Percentiles rank a stretch among this genome's conserved stretches.
Conservation (phyloP, 2,888 invertebrate species). For the Adelphocoris suturalis region DNA sequence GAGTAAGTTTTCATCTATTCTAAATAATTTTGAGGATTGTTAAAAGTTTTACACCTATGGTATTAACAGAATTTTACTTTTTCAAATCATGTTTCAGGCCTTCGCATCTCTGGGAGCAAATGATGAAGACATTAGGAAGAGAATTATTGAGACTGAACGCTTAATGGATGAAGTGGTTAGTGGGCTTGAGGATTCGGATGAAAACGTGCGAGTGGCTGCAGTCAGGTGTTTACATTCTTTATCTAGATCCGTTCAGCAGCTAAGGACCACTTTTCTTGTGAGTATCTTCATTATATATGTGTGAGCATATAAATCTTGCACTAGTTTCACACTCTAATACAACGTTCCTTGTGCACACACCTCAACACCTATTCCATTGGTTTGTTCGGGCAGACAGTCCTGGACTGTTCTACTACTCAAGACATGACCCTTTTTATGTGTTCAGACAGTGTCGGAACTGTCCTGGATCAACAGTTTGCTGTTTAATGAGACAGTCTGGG, state of each 20-base stretch:
- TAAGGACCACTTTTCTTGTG: constrained; percentile 94
- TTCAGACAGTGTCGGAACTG: too few species aligned
- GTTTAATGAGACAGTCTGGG: too few species aligned
- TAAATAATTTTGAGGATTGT: too few species aligned
- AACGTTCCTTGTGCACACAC: too few species aligned
- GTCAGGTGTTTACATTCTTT: constrained; percentile 94
- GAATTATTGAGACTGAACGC: constrained; percentile 93
- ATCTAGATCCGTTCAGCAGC: constrained; percentile 94
- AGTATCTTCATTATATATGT: background rate
- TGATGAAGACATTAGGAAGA: constrained; percentile 94
- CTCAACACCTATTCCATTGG: too few species aligned
- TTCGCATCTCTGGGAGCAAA: constrained; percentile 95
- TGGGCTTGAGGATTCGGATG: constrained; percentile 86
- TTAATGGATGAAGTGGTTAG: constrained; percentile 92
- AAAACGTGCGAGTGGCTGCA: constrained; percentile 90
- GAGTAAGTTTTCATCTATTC: constrained; percentile 76
- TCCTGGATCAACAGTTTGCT: too few species aligned
- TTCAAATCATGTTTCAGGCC: constrained; percentile 79
- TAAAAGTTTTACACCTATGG: too few species aligned
- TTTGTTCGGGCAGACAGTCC: too few species aligned
- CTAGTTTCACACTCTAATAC: too few species aligned
- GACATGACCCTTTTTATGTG: too few species aligned
- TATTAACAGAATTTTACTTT: too few species aligned
- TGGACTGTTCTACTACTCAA: too few species aligned
- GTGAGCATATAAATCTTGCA: background rate